Evolutionary conservation across 2,113 vertebrate genomes (phyloP), one percentile per base, ranked within the genome.

Genomic region (Lynx canadensis): DNA sequence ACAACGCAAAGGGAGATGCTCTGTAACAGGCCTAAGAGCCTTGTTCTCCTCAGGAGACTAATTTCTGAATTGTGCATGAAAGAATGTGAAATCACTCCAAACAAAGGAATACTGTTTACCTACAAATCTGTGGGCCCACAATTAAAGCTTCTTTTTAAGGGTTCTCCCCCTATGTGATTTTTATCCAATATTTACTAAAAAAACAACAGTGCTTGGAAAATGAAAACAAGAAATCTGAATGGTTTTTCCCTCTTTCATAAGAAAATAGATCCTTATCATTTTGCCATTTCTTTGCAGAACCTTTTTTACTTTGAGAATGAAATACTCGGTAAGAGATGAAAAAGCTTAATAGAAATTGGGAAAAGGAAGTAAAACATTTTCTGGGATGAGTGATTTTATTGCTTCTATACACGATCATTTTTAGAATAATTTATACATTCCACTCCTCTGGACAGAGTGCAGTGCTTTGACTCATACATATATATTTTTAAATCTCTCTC

Each of bases 251-350:
- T 68, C 97, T 92, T n/a, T 96, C 63, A 94, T 98, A 94, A 96
- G 92, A 96, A 94, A 57, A 97, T 21, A 63, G 31, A 45, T 97
- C 71, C 76, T 94, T 6, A 97, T 98, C 94, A 97, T 97, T 93
- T 97, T 98, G 92, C 91, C 57, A 92, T 97, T 98, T 97, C 33
- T 95, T 93, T 97, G 73, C 78, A 65, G 13, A 29, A 1, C 60
- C 16, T 85, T 80, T 97, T 78, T 95, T 76, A 92, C 89, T 92
- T 71, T 90, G 65, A 93, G 69, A 91, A 94, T 97, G 80, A 98
- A 97, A 92, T 91, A 96, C 41, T 94, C 68, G 89, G 23, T 95
- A 33, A 96, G 16, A 93, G 82, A 52, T 92, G 85, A 98, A 98
- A 97, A 65, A 29, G 25, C 13, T 97, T 97, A 95, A 27, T 94